Evolutionary conservation across 2,797 vertebrate genomes (phyloP), one percentile per base, ranked within the genome.

Genomic region (Phoebastria nigripes): DNA sequence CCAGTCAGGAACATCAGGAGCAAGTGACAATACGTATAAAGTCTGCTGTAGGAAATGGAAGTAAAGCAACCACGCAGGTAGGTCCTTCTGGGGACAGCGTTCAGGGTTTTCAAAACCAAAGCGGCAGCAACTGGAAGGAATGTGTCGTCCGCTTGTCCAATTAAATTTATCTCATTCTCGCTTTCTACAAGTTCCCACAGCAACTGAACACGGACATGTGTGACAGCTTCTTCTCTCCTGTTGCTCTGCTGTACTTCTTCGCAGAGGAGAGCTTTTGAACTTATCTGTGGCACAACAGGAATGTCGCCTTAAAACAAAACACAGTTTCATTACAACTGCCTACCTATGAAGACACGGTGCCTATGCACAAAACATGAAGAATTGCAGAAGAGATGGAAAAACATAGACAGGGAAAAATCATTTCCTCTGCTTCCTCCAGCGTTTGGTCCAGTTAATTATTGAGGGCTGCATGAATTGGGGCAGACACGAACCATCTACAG

Each of bases 341-440:
- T 19, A 71, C 49, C 58, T 2, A 0, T 0, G 39, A 58, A 46
- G 71, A 14, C 5, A 5, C 0, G 1, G 66, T 54, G 54, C 47
- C 49, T 28, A 13, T 2, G 26, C 24, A 31, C 39, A 42, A 56
- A 22, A 1, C n/a, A 12, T 1, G 0, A 51, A 55, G 39, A 28
- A n/a, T 1, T 33, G 11, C 9, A 7, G 37, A 69, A 65, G 35
- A 58, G 62, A 31, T 25, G 63, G 71, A 7, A 54, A 66, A 73
- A 8, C 35, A 67, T 3, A 51, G 49, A 2, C 3, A 3, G 21
- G 47, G 20, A 25, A 66, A 51, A 66, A 52, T 29, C 0, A 7
- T 44, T 66, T 37, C 72, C 39, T 63, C n/a, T 44, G 47, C 74
- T 71, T 71, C 65, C 41, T 70, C 41, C 6, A 5, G 24, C 0